phyloP scores from a whole-genome alignment of 30 jellyfish, hydroid and myxozoan genomes.

The Chironex yamaguchii region DNA sequence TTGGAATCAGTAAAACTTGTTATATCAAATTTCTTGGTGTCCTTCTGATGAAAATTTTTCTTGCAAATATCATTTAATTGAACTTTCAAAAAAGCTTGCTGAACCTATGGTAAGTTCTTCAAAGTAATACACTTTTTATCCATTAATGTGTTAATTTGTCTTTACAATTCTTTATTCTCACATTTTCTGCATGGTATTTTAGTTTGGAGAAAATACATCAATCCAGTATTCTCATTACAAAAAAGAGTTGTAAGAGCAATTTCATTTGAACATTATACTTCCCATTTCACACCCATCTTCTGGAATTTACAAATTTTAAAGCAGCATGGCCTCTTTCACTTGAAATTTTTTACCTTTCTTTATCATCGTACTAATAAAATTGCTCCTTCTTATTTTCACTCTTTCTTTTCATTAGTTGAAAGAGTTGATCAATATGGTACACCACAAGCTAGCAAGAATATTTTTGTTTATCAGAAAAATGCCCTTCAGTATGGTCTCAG shows the following conservation, averaged over 20 bases:
- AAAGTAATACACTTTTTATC: conserved; percentile 45
- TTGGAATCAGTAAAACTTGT: conserved; percentile 22
- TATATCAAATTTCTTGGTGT: conserved; percentile 40
- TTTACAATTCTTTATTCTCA: conserved; percentile 63
- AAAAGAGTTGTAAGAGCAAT: conserved; percentile 55
- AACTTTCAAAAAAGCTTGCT: conserved; percentile 3
- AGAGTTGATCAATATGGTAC: conserved; percentile 60
- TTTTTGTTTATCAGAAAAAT: conserved; percentile 38
- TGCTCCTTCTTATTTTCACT: conserved; percentile 35
- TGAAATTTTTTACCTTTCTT: conserved; percentile 31
- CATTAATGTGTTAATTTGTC: conserved; percentile 47
- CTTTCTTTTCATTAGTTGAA: conserved; percentile 28
- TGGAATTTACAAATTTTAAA: conserved; percentile 45
- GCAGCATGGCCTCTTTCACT: conserved; percentile 57
- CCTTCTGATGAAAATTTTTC: conserved; percentile 29
- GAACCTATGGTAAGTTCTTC: not conserved
- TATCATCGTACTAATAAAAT: conserved; percentile 44
- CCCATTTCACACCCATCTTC: conserved; percentile 57
- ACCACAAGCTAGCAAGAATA: conserved; percentile 47
- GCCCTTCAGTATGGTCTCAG: conserved; percentile 51
- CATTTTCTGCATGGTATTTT: conserved; percentile 61
- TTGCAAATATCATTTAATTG: conserved; percentile 4
- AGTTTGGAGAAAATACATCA: conserved; percentile 49
- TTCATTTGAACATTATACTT: conserved; percentile 65
- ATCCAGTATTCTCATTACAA: conserved; percentile 36